Evolutionary conservation across 2,797 vertebrate genomes (phyloP).

Genomic region (Malurus splendens): DNA sequence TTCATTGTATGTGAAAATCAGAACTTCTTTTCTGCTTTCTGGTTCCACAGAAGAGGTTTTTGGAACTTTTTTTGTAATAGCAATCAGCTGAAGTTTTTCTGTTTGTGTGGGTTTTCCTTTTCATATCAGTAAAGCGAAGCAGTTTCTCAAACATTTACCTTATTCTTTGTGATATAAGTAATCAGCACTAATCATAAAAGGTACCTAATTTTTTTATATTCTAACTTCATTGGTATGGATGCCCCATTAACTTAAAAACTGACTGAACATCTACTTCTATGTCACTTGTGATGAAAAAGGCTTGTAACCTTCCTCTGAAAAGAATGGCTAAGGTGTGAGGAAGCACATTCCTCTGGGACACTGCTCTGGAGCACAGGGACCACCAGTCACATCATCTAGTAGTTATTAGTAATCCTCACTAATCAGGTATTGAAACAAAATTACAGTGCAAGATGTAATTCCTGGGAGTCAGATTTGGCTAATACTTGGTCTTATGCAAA

Average conservation of each 20-base stretch:
- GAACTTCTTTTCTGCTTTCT: not conserved
- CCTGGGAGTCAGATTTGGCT: not conserved
- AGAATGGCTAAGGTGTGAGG: not conserved
- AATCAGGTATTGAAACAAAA: conserved; percentile 1
- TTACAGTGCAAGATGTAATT: not conserved
- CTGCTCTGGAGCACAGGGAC: not conserved
- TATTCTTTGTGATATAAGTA: not conserved
- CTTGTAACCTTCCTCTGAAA: not conserved
- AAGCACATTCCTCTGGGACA: not conserved
- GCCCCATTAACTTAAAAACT: not conserved
- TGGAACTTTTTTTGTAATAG: not conserved
- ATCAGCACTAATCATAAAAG: not conserved
- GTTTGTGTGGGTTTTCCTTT: not conserved
- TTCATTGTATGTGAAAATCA: not conserved
- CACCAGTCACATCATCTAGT: not conserved
- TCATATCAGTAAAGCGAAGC: not conserved
- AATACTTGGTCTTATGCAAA: not conserved
- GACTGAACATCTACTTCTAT: not conserved
- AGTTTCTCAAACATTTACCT: not conserved
- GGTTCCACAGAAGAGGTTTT: not conserved
- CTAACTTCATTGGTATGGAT: not conserved
- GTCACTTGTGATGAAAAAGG: not conserved
- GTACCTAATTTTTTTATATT: not conserved
- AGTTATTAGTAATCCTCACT: not conserved
- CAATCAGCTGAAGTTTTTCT: not conserved